Evolutionary conservation across 2,113 vertebrate species (phyloP).

Genomic region (Callospermophilus lateralis): DNA sequence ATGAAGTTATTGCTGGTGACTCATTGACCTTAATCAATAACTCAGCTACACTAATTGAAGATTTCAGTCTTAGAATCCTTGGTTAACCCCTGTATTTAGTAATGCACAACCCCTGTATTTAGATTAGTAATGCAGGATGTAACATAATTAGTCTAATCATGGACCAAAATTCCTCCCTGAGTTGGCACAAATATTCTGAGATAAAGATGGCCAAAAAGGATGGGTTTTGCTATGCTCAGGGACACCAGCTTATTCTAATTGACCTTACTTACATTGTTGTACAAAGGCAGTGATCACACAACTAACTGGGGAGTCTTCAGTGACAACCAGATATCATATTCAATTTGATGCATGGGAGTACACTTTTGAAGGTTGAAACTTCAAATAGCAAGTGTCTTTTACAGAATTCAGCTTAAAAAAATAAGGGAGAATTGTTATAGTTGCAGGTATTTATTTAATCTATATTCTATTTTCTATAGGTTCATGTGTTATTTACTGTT

Average conservation of each 20-base stretch:
- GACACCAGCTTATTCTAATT: neutral
- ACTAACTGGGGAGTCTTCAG: neutral
- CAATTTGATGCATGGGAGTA: neutral
- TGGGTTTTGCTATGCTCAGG: neutral
- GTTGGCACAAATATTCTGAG: neutral
- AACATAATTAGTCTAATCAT: neutral
- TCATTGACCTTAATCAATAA: constrained; percentile 12
- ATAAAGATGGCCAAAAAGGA: neutral
- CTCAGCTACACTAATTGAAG: neutral
- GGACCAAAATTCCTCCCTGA: neutral
- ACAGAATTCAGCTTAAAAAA: neutral
- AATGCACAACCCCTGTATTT: neutral
- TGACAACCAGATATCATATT: neutral
- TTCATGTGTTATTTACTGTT: neutral
- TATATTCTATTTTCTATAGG: neutral
- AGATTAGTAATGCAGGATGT: neutral
- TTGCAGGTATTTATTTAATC: neutral
- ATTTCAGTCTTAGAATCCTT: neutral
- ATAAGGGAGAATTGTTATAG: neutral
- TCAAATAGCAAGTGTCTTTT: neutral
- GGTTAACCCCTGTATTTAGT: neutral
- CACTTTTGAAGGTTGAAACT: neutral
- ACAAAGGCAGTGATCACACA: neutral
- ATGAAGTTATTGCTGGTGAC: neutral
- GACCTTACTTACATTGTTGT: neutral